These are phyloP conservation scores for Sylvia borin DNA, from an alignment of 2,797 vertebrate genomes.

Conservation along the genomic window DNA sequence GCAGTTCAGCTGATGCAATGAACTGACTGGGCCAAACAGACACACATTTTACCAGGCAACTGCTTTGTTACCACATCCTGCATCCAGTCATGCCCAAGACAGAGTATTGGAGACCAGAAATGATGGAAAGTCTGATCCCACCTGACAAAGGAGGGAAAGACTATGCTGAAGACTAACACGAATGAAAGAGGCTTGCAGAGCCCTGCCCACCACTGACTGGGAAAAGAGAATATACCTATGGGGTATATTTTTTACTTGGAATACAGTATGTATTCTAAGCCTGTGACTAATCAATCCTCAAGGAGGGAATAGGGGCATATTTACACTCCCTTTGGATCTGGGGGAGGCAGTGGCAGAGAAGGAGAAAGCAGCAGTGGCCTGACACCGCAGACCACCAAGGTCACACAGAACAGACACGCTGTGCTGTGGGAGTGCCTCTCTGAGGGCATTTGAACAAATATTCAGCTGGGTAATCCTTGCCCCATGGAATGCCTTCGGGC, in stretches of 20 bases:
- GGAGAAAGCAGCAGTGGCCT: background rate
- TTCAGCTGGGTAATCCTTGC: background rate
- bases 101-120: background rate
- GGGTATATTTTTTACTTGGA: background rate
- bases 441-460: background rate
- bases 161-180: background rate
- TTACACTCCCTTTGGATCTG: background rate
- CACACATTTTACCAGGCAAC: background rate
- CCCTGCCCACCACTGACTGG: background rate
- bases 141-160: background rate
- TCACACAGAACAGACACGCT: too few relatives aligned
- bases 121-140: background rate
- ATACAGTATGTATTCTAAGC: background rate
- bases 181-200: background rate
- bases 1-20: background rate
- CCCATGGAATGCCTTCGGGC: rapidly evolving
- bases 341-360: background rate
- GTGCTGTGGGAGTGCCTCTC: background rate
- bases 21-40: background rate
- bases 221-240: background rate
- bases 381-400: background rate
- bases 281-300: background rate
- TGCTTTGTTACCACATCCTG: background rate
- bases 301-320: background rate
- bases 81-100: background rate